Evolutionary conservation across 2,797 vertebrate species (phyloP), one percentile per base, ranked within the genome.

Genomic region (Choloepus didactylus): DNA sequence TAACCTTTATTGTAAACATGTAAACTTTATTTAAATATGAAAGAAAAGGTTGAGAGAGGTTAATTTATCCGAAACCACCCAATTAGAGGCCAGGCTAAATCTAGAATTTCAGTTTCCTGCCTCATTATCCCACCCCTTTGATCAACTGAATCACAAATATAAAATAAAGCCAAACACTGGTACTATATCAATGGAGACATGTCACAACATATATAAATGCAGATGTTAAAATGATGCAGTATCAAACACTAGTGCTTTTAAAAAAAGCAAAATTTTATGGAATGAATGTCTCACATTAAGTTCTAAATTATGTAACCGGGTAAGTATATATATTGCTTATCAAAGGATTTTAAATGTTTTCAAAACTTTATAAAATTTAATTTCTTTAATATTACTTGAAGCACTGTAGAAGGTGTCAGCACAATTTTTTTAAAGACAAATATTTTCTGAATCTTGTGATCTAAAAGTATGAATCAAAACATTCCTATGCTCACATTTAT

Each of bases 181-280:
- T 85, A 25, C 59, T 72, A 72, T 72, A 73, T 64, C 19, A 80
- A 38, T 25, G 66, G 29, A 44, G 86, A 76, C 16, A 86, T 73
- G 60, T 70, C 29, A 81, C 54, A 94, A 86, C 38, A 81, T 69
- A 86, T 19, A 81, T 62, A 75, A 91, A 84, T n/a, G 3, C 14
- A 89, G 41, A 38, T 9, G 70, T 77, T 96, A 87, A 79, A 95
- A 80, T 85, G n/a, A 84, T 60, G 54, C 54, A 89, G 35, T 89
- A 84, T 25, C 21, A 85, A 62, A 35, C 18, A 89, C 14, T 14
- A 79, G 5, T 38, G 14, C 18, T 11, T 46, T 67, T 41, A 46
- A 2, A 66, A 96, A 92, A 9, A 27, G 18, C 9, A 92, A 66
- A 29, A 83, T 70, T 85, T 94, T 91, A 73, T 18, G 4, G 19